Conservation (phyloP, 2,113 vertebrate genomes). For the Paracyprichromis sp. region DNA sequence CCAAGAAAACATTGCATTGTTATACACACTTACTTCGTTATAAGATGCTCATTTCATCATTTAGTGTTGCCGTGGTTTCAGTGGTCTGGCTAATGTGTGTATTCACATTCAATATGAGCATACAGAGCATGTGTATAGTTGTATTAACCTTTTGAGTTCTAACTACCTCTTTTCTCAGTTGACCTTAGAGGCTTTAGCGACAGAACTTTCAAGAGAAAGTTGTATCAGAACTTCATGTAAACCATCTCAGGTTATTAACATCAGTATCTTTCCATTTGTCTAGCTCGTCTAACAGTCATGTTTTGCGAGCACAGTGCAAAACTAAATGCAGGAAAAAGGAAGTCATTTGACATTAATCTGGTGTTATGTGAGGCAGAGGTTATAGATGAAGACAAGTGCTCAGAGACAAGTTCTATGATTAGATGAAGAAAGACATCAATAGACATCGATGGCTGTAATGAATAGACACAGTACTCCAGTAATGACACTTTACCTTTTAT, state of each 20-base stretch:
- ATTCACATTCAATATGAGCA: neutral
- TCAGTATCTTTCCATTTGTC: neutral
- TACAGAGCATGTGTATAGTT: neutral
- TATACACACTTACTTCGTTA: neutral
- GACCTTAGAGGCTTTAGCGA: neutral
- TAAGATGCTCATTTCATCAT: neutral
- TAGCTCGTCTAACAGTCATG: neutral
- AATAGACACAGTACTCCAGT: constrained; percentile 56
- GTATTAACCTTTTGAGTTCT: neutral
- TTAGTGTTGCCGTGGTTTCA: neutral
- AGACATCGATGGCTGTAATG: constrained; percentile 64
- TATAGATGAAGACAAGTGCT: constrained; percentile 35
- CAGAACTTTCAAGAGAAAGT: neutral
- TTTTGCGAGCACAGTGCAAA: neutral
- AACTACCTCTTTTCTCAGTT: neutral
- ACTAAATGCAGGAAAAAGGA: constrained; percentile 15
- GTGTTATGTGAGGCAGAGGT: constrained; percentile 18
- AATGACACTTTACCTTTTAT: constrained; percentile 66
- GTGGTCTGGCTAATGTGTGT: neutral
- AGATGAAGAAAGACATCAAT: constrained; percentile 44
- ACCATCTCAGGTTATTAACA: neutral
- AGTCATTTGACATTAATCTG: constrained; percentile 42
- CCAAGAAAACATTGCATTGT: neutral
- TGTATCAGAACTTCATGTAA: neutral
- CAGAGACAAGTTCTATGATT: constrained; percentile 42